These are phyloP conservation scores for Pinna nobilis DNA, from an alignment of 1,140 invertebrate species.

Conservation along the genomic window DNA sequence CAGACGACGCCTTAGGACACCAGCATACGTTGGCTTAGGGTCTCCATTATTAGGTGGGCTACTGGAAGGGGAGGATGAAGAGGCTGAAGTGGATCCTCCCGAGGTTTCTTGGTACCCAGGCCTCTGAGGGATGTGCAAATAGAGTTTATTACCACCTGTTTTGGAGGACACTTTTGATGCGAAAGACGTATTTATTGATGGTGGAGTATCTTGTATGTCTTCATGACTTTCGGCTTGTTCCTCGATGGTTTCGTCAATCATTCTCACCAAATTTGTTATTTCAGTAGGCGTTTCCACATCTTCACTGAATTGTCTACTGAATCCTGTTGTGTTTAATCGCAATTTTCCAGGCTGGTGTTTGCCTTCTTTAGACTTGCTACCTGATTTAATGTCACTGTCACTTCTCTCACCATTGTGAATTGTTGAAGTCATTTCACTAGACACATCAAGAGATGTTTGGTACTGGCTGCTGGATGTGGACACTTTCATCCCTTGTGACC, in stretches of 20 bases:
- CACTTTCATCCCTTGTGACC: background rate
- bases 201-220: conserved; percentile 19
- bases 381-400: background rate
- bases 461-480: conserved; percentile 16
- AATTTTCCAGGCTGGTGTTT: conserved; percentile 23
- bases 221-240: conserved; percentile 50
- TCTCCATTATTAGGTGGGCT: conserved; percentile 40
- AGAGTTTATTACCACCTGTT: conserved; percentile 33
- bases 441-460: background rate
- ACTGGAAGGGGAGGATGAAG: conserved; percentile 39
- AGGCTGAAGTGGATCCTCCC: conserved; percentile 10
- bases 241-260: conserved; percentile 67
- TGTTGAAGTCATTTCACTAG: background rate
- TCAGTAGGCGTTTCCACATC: conserved; percentile 68
- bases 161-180: background rate
- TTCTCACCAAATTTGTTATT: conserved; percentile 64
- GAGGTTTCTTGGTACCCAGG: background rate
- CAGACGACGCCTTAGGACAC: conserved; percentile 46
- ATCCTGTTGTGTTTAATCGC: conserved; percentile 56
- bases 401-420: conserved; percentile 32
- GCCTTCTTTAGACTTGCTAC: conserved; percentile 20
- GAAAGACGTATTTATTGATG: conserved; percentile 7
- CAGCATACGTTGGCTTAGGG: conserved; percentile 52
- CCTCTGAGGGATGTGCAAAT: conserved; percentile 49
- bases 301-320: conserved; percentile 68